These are phyloP conservation scores for Malurus cyaneus DNA, from an alignment of 2,113 vertebrate genomes.

Conservation along the genomic window DNA sequence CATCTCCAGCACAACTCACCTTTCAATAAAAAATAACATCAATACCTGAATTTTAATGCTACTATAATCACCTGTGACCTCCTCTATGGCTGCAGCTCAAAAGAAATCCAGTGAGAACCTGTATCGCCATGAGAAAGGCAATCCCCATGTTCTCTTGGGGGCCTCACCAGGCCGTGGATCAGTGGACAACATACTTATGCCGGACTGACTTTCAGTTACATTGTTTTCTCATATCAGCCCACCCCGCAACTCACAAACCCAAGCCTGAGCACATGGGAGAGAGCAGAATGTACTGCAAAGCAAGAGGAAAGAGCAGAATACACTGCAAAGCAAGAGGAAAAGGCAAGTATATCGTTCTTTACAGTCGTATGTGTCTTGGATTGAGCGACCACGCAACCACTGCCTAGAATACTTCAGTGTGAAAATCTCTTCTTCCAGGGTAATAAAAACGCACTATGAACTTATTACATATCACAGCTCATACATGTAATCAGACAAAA, in stretches of 20 bases:
- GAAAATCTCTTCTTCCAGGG: not conserved
- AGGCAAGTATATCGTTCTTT: rapidly evolving
- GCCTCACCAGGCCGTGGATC: not conserved
- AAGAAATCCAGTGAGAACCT: not conserved
- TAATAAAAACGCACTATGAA: not conserved
- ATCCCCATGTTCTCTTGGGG: not conserved
- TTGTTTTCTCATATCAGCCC: not conserved
- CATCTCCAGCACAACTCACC: not conserved
- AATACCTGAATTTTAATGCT: not conserved
- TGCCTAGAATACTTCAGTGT: not conserved
- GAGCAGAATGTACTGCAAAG: not conserved
- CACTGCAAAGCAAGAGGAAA: not conserved
- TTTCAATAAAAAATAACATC: not conserved
- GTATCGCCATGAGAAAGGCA: not conserved
- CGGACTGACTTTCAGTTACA: not conserved
- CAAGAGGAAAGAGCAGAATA: not conserved
- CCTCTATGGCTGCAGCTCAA: not conserved
- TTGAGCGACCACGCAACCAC: not conserved
- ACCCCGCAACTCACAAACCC: not conserved
- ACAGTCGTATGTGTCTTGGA: not conserved
- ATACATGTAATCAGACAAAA: not conserved
- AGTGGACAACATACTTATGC: not conserved
- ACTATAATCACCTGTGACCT: not conserved
- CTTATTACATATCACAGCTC: not conserved
- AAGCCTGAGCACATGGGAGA: not conserved